phyloP scores from a whole-genome alignment of 1,140 invertebrate genomes.

The Agraylea sexmaculata region DNA sequence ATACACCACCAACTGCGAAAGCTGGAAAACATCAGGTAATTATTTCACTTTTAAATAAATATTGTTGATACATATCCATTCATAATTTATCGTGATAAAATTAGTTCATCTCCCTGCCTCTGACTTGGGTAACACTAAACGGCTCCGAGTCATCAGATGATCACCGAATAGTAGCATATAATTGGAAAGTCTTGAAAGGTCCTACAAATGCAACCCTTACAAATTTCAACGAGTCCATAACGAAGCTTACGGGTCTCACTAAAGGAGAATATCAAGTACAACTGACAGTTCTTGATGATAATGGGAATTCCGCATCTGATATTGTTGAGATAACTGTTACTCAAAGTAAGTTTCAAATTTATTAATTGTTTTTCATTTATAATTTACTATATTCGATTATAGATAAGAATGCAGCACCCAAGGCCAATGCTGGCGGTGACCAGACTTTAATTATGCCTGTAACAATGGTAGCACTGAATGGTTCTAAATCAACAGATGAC shows the following conservation, averaged over 20 bases:
- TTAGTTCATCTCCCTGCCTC: slow-evolving; percentile 68
- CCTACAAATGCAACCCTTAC: slow-evolving; percentile 44
- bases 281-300: slow-evolving; percentile 74
- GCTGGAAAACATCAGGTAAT: slow-evolving; percentile 39
- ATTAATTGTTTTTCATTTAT: background rate
- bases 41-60: slow-evolving; percentile 1
- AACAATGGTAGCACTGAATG: slow-evolving; percentile 69
- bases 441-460: slow-evolving; percentile 63
- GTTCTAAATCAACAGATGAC: slow-evolving; percentile 77
- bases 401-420: slow-evolving; percentile 82
- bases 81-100: slow-evolving; percentile 11
- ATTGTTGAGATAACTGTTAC: slow-evolving; percentile 69
- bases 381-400: slow-evolving; percentile 9
- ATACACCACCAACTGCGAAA: slow-evolving; percentile 66
- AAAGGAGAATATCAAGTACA: slow-evolving; percentile 77
- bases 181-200: slow-evolving; percentile 67
- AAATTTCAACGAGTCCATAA: slow-evolving; percentile 46
- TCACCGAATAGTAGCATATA: slow-evolving; percentile 66
- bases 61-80: slow-evolving; percentile 4
- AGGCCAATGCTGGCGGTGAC: slow-evolving; percentile 79
- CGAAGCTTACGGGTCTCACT: slow-evolving; percentile 68
- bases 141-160: slow-evolving; percentile 75
- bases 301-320: slow-evolving; percentile 64
- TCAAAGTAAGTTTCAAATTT: slow-evolving; percentile 58
- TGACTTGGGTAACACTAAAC: slow-evolving; percentile 66